phyloP scores from a whole-genome alignment of 2,888 invertebrate genomes.

The Philhelius pedissequus region DNA sequence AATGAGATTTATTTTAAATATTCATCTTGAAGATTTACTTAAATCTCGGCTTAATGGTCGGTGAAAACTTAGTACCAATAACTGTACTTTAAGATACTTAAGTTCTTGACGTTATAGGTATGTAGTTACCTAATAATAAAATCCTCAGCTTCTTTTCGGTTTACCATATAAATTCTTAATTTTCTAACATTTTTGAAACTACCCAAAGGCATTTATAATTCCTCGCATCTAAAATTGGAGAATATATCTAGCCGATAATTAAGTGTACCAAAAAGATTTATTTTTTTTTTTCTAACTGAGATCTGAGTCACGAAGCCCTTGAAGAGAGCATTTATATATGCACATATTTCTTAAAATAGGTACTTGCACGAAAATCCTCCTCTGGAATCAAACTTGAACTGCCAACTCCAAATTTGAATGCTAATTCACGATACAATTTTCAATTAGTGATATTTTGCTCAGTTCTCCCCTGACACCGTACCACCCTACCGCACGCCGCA shows the following conservation, averaged over 20 bases:
- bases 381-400: conserved; percentile 31
- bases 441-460: conserved; percentile 66
- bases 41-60: no score
- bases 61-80: no score
- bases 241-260: conserved; percentile 6
- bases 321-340: background rate
- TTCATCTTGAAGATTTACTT: no score
- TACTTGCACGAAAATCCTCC: conserved; percentile 20
- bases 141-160: no score
- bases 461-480: background rate
- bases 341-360: conserved; percentile 4
- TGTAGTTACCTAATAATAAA: no score
- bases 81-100: no score
- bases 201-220: background rate
- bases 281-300: background rate
- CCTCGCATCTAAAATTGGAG: background rate
- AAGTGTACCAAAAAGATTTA: background rate
- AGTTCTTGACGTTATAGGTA: no score
- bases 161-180: background rate
- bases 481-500: background rate
- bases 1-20: no score
- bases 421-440: conserved; percentile 67
- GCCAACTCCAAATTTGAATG: conserved; percentile 66
- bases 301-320: conserved; percentile 42
- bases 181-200: background rate